Evolutionary conservation across 2,888 invertebrate species (phyloP).

Genomic region (Itoplectis maculator): DNA sequence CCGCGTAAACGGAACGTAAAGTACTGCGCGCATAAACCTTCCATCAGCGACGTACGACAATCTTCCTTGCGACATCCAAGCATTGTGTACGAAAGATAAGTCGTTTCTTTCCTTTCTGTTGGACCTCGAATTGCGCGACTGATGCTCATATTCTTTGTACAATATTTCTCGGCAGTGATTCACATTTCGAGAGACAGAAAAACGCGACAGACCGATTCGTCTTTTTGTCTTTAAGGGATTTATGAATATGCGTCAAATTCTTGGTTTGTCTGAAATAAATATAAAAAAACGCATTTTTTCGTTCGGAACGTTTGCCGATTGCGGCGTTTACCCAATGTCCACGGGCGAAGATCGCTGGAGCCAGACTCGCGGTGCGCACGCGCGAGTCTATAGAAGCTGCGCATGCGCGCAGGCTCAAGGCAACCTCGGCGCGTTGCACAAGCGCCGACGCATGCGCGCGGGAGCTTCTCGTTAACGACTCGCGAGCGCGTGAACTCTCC

Average conservation of each 20-base stretch:
- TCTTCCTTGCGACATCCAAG: slow-evolving; percentile 28
- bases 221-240: no score
- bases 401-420: slow-evolving; percentile 32
- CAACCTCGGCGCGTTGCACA: slow-evolving; percentile 32
- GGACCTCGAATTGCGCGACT: slow-evolving; percentile 10
- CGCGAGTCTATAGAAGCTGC: background rate
- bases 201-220: background rate
- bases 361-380: slow-evolving; percentile 14
- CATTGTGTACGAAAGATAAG: slow-evolving; percentile 36
- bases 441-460: slow-evolving; percentile 25
- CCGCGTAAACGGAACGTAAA: slow-evolving; percentile 37
- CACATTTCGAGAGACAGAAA: background rate
- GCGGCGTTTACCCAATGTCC: slow-evolving; percentile 43
- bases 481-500: slow-evolving; percentile 30
- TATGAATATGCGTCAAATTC: background rate
- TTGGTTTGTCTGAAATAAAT: background rate
- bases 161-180: slow-evolving; percentile 4
- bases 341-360: slow-evolving; percentile 6
- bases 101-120: slow-evolving; percentile 16
- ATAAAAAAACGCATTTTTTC: no score
- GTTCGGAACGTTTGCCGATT: slow-evolving; percentile 40
- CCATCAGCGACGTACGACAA: background rate
- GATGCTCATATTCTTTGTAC: slow-evolving; percentile 6
- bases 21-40: background rate
- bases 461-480: slow-evolving; percentile 43